These are phyloP conservation scores for Himantopus leucocephalus DNA, from an alignment of 2,113 vertebrate species.

Conservation along the genomic window DNA sequence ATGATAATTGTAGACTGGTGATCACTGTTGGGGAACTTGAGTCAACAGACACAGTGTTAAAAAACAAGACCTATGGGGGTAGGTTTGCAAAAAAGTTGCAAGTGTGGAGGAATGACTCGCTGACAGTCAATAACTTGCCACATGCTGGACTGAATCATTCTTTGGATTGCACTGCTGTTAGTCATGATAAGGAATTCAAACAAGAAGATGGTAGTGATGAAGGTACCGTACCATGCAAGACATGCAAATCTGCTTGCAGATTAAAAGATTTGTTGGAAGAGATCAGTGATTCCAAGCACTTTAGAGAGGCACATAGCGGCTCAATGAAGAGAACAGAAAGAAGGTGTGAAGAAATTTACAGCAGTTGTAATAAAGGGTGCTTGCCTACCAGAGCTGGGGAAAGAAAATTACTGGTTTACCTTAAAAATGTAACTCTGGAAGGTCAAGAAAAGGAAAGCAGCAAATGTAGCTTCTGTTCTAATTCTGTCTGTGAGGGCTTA, in stretches of 20 bases:
- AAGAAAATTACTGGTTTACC: constrained; percentile 17
- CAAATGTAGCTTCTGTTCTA: constrained; percentile 41
- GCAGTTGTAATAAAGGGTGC: background rate
- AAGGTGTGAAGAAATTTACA: constrained; percentile 23
- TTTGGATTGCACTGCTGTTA: constrained; percentile 14
- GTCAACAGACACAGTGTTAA: background rate
- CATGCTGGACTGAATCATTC: background rate
- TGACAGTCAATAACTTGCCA: background rate
- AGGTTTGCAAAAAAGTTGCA: constrained; percentile 18
- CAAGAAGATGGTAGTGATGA: background rate
- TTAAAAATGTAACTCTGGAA: constrained; percentile 32
- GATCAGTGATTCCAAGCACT: constrained; percentile 71
- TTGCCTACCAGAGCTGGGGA: background rate
- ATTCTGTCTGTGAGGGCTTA: background rate
- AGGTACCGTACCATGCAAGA: background rate
- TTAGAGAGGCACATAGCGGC: constrained; percentile 39
- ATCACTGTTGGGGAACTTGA: background rate
- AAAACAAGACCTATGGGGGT: background rate
- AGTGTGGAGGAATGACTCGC: constrained; percentile 3
- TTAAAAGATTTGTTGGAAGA: constrained; percentile 73
- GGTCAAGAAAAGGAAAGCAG: constrained; percentile 25
- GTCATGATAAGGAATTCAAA: background rate
- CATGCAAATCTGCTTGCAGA: background rate
- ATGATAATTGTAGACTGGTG: constrained; percentile 9
- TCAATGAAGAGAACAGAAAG: constrained; percentile 26